A percentile compares a stretch with the other conserved stretches of the same genome.
Conservation (phyloP, 2,888 invertebrate genomes). For the Hipparchia semele region DNA sequence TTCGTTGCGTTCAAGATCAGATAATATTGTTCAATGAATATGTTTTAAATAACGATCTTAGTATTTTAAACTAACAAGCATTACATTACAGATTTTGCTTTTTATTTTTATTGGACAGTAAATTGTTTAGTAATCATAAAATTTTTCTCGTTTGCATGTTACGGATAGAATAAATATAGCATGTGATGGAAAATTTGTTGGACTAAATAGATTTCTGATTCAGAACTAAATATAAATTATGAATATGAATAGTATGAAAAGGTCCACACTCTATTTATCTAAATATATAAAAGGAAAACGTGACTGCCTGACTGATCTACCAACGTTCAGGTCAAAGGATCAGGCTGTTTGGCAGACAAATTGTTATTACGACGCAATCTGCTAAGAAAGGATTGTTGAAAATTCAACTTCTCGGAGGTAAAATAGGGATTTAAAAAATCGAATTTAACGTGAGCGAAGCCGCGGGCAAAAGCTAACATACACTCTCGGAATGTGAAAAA, state of each 20-base stretch:
- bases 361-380: neutral
- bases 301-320: too few species aligned
- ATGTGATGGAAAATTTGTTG: neutral
- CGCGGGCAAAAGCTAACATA: neutral
- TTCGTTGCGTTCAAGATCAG: neutral
- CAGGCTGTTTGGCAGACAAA: too few species aligned
- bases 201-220: neutral
- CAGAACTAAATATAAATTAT: too few species aligned
- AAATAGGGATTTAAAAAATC: too few species aligned
- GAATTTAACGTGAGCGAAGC: too few species aligned
- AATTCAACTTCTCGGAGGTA: neutral
- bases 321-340: too few species aligned
- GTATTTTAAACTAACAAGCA: slow-evolving; percentile 14
- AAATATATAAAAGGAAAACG: too few species aligned
- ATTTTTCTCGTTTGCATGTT: slow-evolving; percentile 29
- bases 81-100: slow-evolving; percentile 8
- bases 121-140: slow-evolving; percentile 43
- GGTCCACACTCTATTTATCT: too few species aligned
- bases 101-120: slow-evolving; percentile 39
- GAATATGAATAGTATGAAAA: too few species aligned
- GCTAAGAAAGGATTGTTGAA: neutral
- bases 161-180: slow-evolving; percentile 1
- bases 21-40: slow-evolving; percentile 14
- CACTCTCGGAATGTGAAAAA: neutral
- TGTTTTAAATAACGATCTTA: slow-evolving; percentile 10